Percentiles rank a stretch among this genome's conserved stretches.
Conservation (phyloP, 2,888 invertebrate species). For the Xanthia togata region DNA sequence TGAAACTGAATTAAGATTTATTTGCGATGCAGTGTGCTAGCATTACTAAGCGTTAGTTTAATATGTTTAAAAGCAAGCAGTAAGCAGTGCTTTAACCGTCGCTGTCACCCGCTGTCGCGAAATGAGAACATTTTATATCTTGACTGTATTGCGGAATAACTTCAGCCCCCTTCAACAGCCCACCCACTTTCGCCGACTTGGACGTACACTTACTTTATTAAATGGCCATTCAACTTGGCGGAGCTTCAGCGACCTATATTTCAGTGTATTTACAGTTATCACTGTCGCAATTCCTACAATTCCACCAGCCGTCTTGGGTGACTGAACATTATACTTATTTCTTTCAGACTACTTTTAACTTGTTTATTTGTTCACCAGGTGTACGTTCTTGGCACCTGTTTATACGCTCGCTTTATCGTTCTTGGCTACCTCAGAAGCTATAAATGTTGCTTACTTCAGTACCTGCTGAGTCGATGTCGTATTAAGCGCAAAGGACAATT, state of each 20-base stretch:
- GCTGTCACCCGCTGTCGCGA: conserved; percentile 15
- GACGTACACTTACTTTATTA: conserved; percentile 77
- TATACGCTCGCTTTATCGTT: conserved; percentile 70
- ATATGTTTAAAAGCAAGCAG: conserved; percentile 8
- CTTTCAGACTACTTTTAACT: conserved; percentile 50
- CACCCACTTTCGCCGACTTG: conserved; percentile 70
- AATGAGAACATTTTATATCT: conserved; percentile 59
- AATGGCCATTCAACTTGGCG: conserved; percentile 74
- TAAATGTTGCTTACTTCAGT: conserved; percentile 51
- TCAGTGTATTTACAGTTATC: conserved; percentile 62
- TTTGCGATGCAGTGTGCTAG: not conserved
- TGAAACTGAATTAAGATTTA: not conserved
- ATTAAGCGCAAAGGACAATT: not conserved
- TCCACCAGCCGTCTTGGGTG: conserved; percentile 42
- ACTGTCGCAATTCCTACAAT: conserved; percentile 57
- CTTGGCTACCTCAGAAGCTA: conserved; percentile 62
- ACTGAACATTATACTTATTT: conserved; percentile 53
- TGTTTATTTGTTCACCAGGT: conserved; percentile 25
- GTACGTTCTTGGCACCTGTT: conserved; percentile 64
- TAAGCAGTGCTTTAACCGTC: conserved; percentile 4
- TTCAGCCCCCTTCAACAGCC: conserved; percentile 69
- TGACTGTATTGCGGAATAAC: conserved; percentile 55
- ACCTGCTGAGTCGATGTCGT: not conserved
- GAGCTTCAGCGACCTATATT: conserved; percentile 75
- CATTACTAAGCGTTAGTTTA: conserved; percentile 12